These are phyloP conservation scores for Perognathus longimembris DNA, from an alignment of 2,113 vertebrate species.

Conservation along the genomic window DNA sequence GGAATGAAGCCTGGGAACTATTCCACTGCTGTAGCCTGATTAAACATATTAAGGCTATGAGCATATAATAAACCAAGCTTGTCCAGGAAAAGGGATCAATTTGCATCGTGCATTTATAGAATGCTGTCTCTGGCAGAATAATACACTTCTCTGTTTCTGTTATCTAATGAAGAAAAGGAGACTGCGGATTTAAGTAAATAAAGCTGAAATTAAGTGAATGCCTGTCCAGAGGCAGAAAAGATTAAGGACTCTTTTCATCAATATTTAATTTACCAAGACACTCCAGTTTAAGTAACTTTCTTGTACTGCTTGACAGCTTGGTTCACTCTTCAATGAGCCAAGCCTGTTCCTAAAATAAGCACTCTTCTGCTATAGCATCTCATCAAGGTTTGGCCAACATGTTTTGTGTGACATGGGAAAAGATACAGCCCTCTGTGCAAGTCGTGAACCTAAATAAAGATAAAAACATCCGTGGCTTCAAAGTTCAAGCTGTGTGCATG, in stretches of 20 bases:
- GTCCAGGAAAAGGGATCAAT: slow-evolving; percentile 2
- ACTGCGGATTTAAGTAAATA: slow-evolving; percentile 67
- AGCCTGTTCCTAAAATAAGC: slow-evolving; percentile 63
- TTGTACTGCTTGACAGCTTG: slow-evolving; percentile 56
- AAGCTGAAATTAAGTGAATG: slow-evolving; percentile 66
- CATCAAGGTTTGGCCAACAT: slow-evolving; percentile 68
- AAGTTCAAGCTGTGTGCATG: slow-evolving; percentile 70
- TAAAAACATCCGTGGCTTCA: slow-evolving; percentile 56
- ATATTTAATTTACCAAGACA: slow-evolving; percentile 72
- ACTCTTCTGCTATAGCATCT: slow-evolving; percentile 18
- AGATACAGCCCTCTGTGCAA: slow-evolving; percentile 36
- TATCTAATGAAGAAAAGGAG: slow-evolving; percentile 46
- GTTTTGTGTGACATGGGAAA: slow-evolving; percentile 51
- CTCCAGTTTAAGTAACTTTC: slow-evolving; percentile 61
- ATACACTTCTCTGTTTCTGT: slow-evolving; percentile 56
- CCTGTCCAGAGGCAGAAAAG: slow-evolving; percentile 28
- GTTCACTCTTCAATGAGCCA: slow-evolving; percentile 47
- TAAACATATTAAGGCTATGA: slow-evolving; percentile 40
- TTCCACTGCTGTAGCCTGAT: slow-evolving; percentile 30
- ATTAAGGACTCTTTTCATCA: slow-evolving; percentile 58
- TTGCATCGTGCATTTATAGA: background rate
- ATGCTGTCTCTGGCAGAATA: slow-evolving; percentile 11
- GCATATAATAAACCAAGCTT: slow-evolving; percentile 32
- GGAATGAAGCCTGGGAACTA: slow-evolving; percentile 26
- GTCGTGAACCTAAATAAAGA: slow-evolving; percentile 68